phyloP scores from a whole-genome alignment of 2,797 vertebrate genomes.

The Trichosurus vulpecula region DNA sequence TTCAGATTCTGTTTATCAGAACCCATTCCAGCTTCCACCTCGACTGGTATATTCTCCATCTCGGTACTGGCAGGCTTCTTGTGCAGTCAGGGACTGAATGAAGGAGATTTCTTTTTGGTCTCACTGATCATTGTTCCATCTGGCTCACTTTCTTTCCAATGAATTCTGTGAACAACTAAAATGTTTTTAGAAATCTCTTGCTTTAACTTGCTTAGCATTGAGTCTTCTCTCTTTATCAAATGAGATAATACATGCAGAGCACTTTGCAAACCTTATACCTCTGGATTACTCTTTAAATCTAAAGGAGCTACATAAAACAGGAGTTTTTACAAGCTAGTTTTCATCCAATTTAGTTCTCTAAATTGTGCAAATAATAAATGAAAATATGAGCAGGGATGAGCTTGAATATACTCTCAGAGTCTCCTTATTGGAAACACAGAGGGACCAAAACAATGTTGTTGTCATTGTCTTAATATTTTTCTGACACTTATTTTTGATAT shows the following conservation, averaged over 20 bases:
- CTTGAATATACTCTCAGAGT: slow-evolving; percentile 17
- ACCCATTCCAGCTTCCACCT: not conserved
- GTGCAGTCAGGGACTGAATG: not conserved
- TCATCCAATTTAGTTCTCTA: not conserved
- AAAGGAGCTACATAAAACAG: no score
- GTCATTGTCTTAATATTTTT: not conserved
- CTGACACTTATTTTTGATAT: not conserved
- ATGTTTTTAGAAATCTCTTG: not conserved
- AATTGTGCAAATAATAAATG: slow-evolving; percentile 45
- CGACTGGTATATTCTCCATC: not conserved
- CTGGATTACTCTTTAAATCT: not conserved
- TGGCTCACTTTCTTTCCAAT: not conserved
- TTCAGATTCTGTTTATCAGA: not conserved
- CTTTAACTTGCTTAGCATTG: no score
- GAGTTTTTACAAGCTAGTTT: no score
- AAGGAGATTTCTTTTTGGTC: not conserved
- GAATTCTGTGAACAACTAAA: not conserved
- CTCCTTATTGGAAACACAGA: slow-evolving; percentile 32
- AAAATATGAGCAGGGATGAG: slow-evolving; percentile 2
- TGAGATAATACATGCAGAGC: slow-evolving; percentile 40
- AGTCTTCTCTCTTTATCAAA: slow-evolving; percentile 5
- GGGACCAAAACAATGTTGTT: not conserved
- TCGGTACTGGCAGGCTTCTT: not conserved
- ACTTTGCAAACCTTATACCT: not conserved
- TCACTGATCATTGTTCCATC: not conserved